These are phyloP conservation scores for Monochamus alternatus DNA, from an alignment of 2,888 invertebrate species.

Conservation along the genomic window DNA sequence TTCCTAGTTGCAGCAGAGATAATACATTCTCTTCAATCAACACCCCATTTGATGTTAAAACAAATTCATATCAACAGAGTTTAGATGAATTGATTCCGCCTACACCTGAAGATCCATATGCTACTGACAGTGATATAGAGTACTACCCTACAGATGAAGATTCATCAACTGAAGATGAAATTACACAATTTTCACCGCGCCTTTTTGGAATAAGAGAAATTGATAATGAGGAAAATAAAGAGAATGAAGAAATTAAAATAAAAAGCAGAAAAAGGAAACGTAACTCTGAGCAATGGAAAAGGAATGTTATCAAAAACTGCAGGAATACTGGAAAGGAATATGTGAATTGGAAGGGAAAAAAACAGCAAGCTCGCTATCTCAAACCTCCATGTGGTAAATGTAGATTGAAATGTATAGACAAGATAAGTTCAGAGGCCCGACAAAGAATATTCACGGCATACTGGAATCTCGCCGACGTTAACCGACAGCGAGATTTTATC, in stretches of 20 bases:
- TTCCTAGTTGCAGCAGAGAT: not conserved
- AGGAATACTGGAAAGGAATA: constrained; percentile 29
- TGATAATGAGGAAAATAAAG: not conserved
- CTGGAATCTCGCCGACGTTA: not conserved
- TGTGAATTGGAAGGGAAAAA: constrained; percentile 26
- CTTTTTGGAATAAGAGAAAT: not conserved
- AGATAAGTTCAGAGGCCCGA: not conserved
- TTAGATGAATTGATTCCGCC: constrained; percentile 5
- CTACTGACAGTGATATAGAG: constrained; percentile 14
- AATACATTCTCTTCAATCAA: not conserved
- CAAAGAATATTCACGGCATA: not conserved
- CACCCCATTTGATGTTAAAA: not conserved
- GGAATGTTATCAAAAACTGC: constrained; percentile 25
- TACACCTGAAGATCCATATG: constrained; percentile 17
- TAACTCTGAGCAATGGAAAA: constrained; percentile 19
- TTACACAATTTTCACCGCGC: not conserved
- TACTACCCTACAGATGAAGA: constrained; percentile 9
- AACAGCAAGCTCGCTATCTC: constrained; percentile 10
- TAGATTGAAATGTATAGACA: not conserved
- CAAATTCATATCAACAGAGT: constrained; percentile 3
- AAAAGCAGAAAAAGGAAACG: constrained; percentile 27
- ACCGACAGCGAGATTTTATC: not conserved
- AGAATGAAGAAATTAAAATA: constrained; percentile 4
- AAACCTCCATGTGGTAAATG: constrained; percentile 19
- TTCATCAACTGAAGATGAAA: constrained; percentile 11